A percentile compares a stretch with the other conserved stretches of the same genome.
phyloP scores from a whole-genome alignment of 2,888 invertebrate species.

The Aphrophora alni region DNA sequence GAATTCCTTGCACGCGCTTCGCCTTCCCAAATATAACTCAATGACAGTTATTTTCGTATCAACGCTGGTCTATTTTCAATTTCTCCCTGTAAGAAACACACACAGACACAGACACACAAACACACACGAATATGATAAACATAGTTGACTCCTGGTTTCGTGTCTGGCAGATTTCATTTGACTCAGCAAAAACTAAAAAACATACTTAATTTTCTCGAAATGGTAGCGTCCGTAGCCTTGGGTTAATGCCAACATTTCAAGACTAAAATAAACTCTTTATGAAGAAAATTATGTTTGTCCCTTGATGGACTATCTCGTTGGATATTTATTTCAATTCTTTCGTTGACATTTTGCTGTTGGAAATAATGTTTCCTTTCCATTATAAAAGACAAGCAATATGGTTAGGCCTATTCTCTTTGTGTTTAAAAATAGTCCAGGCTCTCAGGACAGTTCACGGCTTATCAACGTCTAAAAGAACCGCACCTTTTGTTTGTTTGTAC shows the following conservation, averaged over 20 bases:
- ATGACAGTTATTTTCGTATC: constrained; percentile 1
- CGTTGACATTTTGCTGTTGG: background rate
- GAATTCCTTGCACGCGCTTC: constrained; percentile 1
- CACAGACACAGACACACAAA: background rate
- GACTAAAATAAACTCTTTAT: constrained; percentile 6
- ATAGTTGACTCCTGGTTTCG: background rate
- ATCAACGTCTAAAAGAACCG: too few species aligned
- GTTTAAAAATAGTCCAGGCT: too few species aligned
- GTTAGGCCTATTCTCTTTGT: too few species aligned
- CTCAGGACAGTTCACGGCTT: too few species aligned
- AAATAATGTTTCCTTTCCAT: background rate
- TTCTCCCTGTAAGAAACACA: background rate
- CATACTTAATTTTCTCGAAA: background rate
- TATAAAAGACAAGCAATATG: background rate
- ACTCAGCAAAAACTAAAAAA: background rate
- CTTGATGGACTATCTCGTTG: background rate
- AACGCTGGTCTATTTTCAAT: background rate
- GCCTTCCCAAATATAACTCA: background rate
- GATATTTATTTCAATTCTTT: background rate
- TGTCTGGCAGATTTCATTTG: background rate
- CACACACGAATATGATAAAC: background rate
- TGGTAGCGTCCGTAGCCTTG: constrained; percentile 9
- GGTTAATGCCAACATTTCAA: background rate
- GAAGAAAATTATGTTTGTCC: background rate
- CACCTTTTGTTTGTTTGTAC: too few species aligned